Evolutionary conservation across 1,140 invertebrate genomes (phyloP), one percentile per base, ranked within the genome.

Genomic region (Zaprionus gabonicus): DNA sequence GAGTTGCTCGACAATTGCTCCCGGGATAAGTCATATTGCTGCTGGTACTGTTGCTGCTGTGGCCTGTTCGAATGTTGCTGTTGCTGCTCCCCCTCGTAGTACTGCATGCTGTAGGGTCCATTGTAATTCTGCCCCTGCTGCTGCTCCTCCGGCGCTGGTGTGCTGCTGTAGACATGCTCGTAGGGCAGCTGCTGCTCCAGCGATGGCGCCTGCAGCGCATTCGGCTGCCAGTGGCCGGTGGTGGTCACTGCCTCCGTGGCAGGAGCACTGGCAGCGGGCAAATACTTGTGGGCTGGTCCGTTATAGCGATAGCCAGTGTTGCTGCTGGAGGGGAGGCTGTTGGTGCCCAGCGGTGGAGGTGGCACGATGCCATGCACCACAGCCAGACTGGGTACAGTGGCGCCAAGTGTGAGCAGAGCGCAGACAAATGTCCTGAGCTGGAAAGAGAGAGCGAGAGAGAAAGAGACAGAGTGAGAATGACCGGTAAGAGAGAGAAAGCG

Each of bases 301-400:
- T 88, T 90, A 6, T 88, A 88, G 3, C 84, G 85, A 59, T 88
- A 88, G 25, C 85, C 84, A 49, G 79, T 65, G n/a, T 4, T 31
- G 25, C 27, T 27, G 12, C 17, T 34, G 34, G 53, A 36, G 25
- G 55, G 10, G n/a, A n/a, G 15, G 38, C 1, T 17, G 10, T 4
- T 20, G 41, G 1, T 36, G 56, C 13, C 10, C 57, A 66, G 2
- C 10, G 46, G 17, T n/a, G 70, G 53, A 15, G 63, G 57, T n/a
- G 46, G 46, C 46, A 51, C 46, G 23, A 77, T 73, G 51, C 70
- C 75, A 68, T 77, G 75, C 5, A 77, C 51, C n/a, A 77, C 75
- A 13, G 75, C 75, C 2, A 31, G 23, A n/a, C 17, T 63, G 15
- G 46, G 46, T 20, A 23, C 20, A 17, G 34, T 38, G 31, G 64